These are phyloP conservation scores for Hecatera dysodea DNA, from an alignment of 2,888 invertebrate genomes.

Conservation along the genomic window DNA sequence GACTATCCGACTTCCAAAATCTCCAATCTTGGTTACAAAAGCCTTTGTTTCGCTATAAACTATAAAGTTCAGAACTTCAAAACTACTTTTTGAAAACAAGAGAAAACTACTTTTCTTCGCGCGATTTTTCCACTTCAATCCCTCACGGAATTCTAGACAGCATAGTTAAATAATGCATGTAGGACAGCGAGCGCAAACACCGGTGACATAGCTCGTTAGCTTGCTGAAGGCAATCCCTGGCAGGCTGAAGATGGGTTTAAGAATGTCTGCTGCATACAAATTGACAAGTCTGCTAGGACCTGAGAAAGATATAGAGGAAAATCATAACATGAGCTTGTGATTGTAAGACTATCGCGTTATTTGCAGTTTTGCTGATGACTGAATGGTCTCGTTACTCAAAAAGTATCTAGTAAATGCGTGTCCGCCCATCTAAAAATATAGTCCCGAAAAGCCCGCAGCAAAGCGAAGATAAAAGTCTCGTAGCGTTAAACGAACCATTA, in stretches of 20 bases:
- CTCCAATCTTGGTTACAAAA: slow-evolving; percentile 4
- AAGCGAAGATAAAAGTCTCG: not conserved
- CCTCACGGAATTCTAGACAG: slow-evolving; percentile 16
- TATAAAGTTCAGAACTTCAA: slow-evolving; percentile 2
- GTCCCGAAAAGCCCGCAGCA: too few species aligned
- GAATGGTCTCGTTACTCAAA: not conserved
- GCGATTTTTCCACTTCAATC: slow-evolving; percentile 8
- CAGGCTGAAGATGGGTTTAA: slow-evolving; percentile 5
- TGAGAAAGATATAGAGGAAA: not conserved
- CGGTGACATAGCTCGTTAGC: slow-evolving; percentile 51
- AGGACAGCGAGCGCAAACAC: slow-evolving; percentile 25
- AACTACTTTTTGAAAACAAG: slow-evolving; percentile 32
- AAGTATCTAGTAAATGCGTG: not conserved
- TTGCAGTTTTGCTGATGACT: not conserved
- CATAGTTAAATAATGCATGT: slow-evolving; percentile 52
- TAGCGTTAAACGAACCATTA: not conserved
- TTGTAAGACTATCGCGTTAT: not conserved
- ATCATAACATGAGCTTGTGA: not conserved
- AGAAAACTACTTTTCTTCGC: slow-evolving; percentile 33
- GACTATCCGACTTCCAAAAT: not conserved
- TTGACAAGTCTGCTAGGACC: not conserved
- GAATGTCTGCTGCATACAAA: slow-evolving; percentile 14
- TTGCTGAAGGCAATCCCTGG: slow-evolving; percentile 27
- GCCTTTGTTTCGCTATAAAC: not conserved
- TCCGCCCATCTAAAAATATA: not conserved